Percentiles rank a stretch among this genome's conserved stretches.
Evolutionary conservation across 2,797 vertebrate genomes (phyloP).

Genomic region (Mallotus villosus): DNA sequence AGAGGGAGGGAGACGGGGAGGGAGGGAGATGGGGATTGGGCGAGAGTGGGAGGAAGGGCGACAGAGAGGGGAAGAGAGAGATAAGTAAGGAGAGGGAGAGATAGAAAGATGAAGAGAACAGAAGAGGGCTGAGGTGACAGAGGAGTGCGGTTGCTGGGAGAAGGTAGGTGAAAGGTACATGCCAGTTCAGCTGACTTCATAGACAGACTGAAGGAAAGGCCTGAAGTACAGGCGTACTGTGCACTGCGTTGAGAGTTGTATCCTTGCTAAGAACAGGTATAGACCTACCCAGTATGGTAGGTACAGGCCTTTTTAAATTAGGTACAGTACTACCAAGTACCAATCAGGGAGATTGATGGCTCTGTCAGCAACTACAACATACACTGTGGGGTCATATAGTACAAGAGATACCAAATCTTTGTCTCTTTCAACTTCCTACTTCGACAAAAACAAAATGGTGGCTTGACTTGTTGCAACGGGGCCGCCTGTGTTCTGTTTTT

Average conservation of each 20-base stretch:
- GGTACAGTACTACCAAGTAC: no score
- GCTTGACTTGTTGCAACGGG: neutral
- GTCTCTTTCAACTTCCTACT: neutral
- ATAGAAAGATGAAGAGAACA: neutral
- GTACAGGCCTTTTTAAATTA: no score
- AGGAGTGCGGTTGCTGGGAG: neutral
- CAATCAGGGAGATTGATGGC: no score
- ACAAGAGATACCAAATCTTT: no score
- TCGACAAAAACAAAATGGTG: neutral
- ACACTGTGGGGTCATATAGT: no score
- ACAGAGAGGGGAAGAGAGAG: neutral
- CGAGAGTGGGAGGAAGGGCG: neutral
- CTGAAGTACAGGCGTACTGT: no score
- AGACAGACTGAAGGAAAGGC: neutral
- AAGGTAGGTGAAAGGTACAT: neutral
- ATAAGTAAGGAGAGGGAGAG: neutral
- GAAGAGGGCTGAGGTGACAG: neutral
- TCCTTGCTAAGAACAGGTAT: no score
- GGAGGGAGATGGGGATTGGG: constrained; percentile 1
- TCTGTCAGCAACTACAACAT: neutral
- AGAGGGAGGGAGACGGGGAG: neutral
- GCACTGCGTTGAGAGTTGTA: no score
- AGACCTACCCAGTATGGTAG: neutral
- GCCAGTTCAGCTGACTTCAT: neutral
- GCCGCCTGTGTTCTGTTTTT: neutral